Conservation (phyloP, 2,888 invertebrate species). For the Pseudococcus longispinus region DNA sequence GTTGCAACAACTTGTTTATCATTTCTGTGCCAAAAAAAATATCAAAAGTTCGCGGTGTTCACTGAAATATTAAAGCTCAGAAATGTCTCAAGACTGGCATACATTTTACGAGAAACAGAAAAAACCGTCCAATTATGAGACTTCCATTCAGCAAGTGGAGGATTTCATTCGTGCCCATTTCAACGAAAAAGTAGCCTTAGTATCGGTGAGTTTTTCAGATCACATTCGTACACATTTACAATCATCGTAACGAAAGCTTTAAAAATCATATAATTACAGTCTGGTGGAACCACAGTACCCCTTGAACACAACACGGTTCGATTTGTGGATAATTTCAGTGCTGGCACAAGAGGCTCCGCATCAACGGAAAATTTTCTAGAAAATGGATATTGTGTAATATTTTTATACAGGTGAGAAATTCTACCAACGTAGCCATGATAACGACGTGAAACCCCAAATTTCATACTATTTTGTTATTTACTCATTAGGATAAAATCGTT, state of each 20-base stretch:
- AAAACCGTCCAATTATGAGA: constrained; percentile 79
- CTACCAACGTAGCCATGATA: not conserved
- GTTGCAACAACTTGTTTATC: not conserved
- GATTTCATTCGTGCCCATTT: constrained; percentile 78
- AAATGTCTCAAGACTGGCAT: constrained; percentile 69
- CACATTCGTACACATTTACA: not conserved
- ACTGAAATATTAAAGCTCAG: not conserved
- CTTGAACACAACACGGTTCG: constrained; percentile 96
- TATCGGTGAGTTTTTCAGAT: constrained; percentile 72
- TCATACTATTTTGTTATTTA: not conserved
- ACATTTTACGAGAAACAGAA: constrained; percentile 82
- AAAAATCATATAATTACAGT: constrained; percentile 67
- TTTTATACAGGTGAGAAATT: constrained; percentile 74
- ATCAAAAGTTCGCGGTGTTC: not conserved
- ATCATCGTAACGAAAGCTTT: not conserved
- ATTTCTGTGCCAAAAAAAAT: not conserved
- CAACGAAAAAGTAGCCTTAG: constrained; percentile 74
- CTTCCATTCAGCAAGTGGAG: constrained; percentile 74
- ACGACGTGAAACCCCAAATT: not conserved
- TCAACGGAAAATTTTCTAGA: constrained; percentile 96
- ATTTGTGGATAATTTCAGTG: constrained; percentile 98
- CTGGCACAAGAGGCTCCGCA: constrained; percentile 91
- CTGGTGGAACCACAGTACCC: constrained; percentile 96
- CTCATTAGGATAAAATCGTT: constrained; percentile 77
- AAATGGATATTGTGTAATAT: constrained; percentile 88